Evolutionary conservation across 2,888 invertebrate genomes (phyloP).

Genomic region (Invenusta paracnida): DNA sequence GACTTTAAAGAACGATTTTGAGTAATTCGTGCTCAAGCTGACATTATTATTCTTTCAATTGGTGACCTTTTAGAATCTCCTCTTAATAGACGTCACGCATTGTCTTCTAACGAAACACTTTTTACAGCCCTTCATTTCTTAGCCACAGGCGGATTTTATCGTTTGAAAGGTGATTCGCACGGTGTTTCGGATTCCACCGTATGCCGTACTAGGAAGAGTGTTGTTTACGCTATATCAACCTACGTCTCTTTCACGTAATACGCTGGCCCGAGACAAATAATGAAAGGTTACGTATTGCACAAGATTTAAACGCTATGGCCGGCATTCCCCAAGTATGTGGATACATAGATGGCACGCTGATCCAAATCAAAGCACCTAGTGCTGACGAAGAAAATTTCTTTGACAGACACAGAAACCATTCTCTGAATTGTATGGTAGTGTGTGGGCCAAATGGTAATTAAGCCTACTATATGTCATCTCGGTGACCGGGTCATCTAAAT

Average conservation of each 20-base stretch:
- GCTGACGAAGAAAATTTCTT: conserved; percentile 32
- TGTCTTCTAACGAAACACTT: neutral
- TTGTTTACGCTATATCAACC: conserved; percentile 3
- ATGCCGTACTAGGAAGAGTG: neutral
- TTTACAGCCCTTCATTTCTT: neutral
- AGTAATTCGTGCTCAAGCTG: neutral
- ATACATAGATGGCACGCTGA: conserved; percentile 28
- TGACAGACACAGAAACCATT: conserved; percentile 33
- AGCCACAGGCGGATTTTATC: conserved; percentile 16
- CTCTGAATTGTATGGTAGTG: conserved; percentile 33
- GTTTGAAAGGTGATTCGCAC: conserved; percentile 20
- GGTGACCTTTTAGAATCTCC: neutral
- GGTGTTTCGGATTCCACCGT: neutral
- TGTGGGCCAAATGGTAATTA: neutral
- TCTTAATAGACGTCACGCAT: neutral
- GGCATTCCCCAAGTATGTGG: conserved; percentile 31
- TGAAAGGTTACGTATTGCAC: neutral
- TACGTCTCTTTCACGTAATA: conserved; percentile 10
- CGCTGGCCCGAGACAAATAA: neutral
- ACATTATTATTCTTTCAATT: neutral
- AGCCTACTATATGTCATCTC: conserved; percentile 24
- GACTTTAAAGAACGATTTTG: conserved; percentile 6
- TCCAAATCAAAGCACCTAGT: conserved; percentile 20
- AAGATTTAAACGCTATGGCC: conserved; percentile 27
- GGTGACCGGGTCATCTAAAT: conserved; percentile 30